These are phyloP conservation scores for Drosophila kikkawai DNA, from an alignment of 1,140 invertebrate genomes.

Conservation along the genomic window DNA sequence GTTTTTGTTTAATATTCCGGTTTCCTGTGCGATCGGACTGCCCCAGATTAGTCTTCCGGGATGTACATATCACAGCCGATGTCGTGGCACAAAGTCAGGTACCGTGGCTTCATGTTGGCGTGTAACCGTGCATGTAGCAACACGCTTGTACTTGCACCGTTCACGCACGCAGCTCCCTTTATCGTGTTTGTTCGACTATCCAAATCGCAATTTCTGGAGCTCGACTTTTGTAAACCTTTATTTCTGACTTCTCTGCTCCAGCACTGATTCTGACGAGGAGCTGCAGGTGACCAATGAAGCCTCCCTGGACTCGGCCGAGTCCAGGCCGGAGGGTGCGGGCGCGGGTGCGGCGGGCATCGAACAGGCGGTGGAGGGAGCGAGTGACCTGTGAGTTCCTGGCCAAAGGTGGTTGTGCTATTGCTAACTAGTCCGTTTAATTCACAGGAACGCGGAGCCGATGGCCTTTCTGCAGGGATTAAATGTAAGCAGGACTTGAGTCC, in stretches of 20 bases:
- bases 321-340: conserved; percentile 44
- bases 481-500: conserved; percentile 47
- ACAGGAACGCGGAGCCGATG: conserved; percentile 63
- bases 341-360: conserved; percentile 31
- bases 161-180: conserved; percentile 6
- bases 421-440: neutral
- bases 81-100: conserved; percentile 68
- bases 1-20: neutral
- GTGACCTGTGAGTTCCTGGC: conserved; percentile 27
- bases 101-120: neutral
- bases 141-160: conserved; percentile 44
- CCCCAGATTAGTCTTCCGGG: neutral
- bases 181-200: conserved; percentile 7
- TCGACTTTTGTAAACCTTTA: neutral
- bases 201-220: neutral
- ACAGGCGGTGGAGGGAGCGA: conserved; percentile 29
- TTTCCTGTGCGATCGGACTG: neutral
- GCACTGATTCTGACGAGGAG: conserved; percentile 31
- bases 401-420: conserved; percentile 16
- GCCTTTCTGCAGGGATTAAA: conserved; percentile 74
- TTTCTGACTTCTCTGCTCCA: neutral
- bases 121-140: conserved; percentile 26
- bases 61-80: conserved; percentile 58
- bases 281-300: conserved; percentile 29
- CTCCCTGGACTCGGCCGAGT: conserved; percentile 24